Base-by-base conservation (phyloP, 2,888 invertebrate genomes). In the Phlogophora meticulosa region DNA sequence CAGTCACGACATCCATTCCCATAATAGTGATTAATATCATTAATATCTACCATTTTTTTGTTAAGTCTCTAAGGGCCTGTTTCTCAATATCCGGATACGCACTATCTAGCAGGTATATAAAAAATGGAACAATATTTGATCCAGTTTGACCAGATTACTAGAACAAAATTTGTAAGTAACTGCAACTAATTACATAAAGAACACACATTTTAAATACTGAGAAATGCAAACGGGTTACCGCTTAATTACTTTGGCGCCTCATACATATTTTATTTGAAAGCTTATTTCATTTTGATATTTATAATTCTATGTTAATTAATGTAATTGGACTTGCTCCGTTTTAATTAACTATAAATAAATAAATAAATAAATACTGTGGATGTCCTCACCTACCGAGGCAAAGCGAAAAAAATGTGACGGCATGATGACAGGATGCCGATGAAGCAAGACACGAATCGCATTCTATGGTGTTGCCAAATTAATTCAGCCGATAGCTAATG, bases 1-100 rank as follows among this genome's bases (percentile, higher is more conserved):
- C 22, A 32, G 75, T 74, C 75, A 71, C 70, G 70, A 42, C 34
- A 71, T 74, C 67, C 34, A 34, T 51, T 24, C 22, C 17, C 15
- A 24, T 49, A 51, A 43, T 38, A 43, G 20, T 34, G 7, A 9
- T 34, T 38, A 43, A 38, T 65, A 20, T 40, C 17, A 66, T 70
- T 45, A 45, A 52, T 74, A 36, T 3, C n/a, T n/a, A n/a, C n/a
- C 22, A 46, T 49, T 32, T 17, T 42, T 15, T 42, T 42, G 42
- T 17, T 42, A 17, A 32, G 20, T 38, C 17, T 38, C 32, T 43
- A 32, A 34, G 10, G 58, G 24, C 32, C 17, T n/a, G 5, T 49
- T 38, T 22, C 5, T 17, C 43, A 15, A 7, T 43, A 36, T 28
- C 9, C 11, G 5, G 24, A 45, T 36, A 7, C 2, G 22, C 7